Evolutionary conservation across 2,113 vertebrate genomes (phyloP), one percentile per base, ranked within the genome.

Genomic region (Oxygymnocypris stewartii): DNA sequence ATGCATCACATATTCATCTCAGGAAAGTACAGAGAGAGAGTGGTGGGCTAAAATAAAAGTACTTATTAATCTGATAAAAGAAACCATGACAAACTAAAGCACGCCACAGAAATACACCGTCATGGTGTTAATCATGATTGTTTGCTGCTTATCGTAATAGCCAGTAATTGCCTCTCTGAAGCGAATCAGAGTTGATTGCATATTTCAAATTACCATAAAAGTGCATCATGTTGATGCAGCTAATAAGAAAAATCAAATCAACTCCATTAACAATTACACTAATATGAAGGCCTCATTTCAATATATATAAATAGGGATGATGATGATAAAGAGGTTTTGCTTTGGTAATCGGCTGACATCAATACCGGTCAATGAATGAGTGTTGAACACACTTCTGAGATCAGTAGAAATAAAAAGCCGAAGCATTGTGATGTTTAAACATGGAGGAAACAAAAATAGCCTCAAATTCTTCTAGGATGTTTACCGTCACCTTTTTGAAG

Each of bases 401-500:
- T 74, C 40, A 86, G 59, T 75, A 73, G 77, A 85, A 84, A 47
- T 23, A 79, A 20, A 73, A 79, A 87, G 83, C 74, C 84, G 71
- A 85, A 74, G 11, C 2, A 44, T 44, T 42, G 18, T 20, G 10
- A 80, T 88, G 87, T 90, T 88, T 75, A 87, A 59, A 37, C n/a
- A 40, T 0, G 16, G 23, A 51, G 87, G 69, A 86, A 85, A 84
- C 47, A n/a, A 86, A 63, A 69, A 84, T 35, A 25, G 51, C 10
- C 51, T 81, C 10, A 75, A 47, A 37, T 54, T 37, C 79, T 88
- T 88, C 20, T 4, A 84, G 84, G 73, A 78, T 77, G 88, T 92
- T 92, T 90, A 85, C 78, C 61, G 77, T 88, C 12, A 40, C 88
- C 89, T 89, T 88, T 79, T 51, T 65, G 89, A 91, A 91, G 85